These are phyloP conservation scores for Chroicocephalus ridibundus DNA, from an alignment of 2,113 vertebrate species.

Conservation along the genomic window DNA sequence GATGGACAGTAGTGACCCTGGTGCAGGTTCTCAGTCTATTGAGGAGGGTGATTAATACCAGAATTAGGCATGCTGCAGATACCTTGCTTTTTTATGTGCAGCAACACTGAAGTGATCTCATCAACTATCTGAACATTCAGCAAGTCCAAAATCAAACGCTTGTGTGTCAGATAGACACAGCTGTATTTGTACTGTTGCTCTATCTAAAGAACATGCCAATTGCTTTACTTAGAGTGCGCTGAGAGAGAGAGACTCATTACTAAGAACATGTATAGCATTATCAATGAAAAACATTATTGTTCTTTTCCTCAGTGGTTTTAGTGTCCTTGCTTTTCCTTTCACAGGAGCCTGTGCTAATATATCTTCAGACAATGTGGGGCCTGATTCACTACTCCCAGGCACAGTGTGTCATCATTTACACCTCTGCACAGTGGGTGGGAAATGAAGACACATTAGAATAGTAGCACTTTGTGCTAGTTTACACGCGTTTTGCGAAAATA, in stretches of 20 bases:
- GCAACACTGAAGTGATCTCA: constrained; percentile 45
- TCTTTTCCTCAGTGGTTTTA: constrained; percentile 48
- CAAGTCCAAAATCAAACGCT: constrained; percentile 65
- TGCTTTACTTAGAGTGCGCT: constrained; percentile 62
- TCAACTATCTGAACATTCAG: constrained; percentile 64
- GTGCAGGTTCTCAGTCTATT: background rate
- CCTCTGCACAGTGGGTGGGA: background rate
- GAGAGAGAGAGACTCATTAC: constrained; percentile 61
- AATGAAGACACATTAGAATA: background rate
- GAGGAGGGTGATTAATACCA: background rate
- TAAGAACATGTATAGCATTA: constrained; percentile 68
- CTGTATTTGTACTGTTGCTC: constrained; percentile 70
- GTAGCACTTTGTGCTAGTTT: background rate
- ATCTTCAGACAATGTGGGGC: background rate
- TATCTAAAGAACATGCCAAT: constrained; percentile 66
- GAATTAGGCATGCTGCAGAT: constrained; percentile 13
- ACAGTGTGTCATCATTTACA: background rate
- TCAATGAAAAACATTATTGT: constrained; percentile 66
- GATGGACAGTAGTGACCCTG: background rate
- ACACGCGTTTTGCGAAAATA: background rate
- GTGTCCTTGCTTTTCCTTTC: constrained; percentile 52
- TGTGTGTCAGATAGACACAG: constrained; percentile 68
- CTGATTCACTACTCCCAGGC: background rate
- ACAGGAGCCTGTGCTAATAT: background rate
- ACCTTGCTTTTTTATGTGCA: constrained; percentile 39